A percentile compares a stretch with the other conserved stretches of the same genome.
Conservation (phyloP, 2,888 invertebrate genomes). For the Rhopalosiphum nymphaeae region DNA sequence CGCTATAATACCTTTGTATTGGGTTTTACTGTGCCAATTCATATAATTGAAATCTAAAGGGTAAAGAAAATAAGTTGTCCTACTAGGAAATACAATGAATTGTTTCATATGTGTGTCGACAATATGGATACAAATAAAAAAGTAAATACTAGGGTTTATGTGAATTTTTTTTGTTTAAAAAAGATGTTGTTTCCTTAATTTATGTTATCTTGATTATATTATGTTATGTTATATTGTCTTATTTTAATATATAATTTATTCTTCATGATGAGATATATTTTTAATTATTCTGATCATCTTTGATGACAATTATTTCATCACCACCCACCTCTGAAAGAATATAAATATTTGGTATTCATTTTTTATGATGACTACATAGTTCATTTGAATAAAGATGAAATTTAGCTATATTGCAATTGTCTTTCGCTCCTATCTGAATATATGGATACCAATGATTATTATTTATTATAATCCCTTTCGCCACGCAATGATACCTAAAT, state of each 20-base stretch:
- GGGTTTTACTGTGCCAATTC: slow-evolving; percentile 21
- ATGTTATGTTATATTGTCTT: too few species aligned
- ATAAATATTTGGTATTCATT: too few species aligned
- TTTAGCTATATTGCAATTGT: too few species aligned
- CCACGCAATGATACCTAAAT: slow-evolving; percentile 18
- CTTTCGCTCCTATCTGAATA: too few species aligned
- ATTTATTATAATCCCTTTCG: neutral
- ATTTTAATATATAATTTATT: neutral
- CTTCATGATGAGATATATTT: slow-evolving; percentile 46
- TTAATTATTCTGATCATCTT: neutral
- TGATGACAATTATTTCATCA: neutral
- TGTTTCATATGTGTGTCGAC: slow-evolving; percentile 15
- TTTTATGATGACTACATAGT: too few species aligned
- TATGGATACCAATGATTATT: too few species aligned
- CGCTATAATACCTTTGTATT: slow-evolving; percentile 6
- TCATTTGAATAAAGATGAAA: too few species aligned
- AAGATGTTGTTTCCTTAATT: too few species aligned
- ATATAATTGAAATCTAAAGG: neutral
- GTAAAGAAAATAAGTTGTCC: neutral
- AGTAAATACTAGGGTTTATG: too few species aligned
- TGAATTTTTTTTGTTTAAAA: too few species aligned
- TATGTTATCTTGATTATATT: too few species aligned
- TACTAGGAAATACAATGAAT: slow-evolving; percentile 25
- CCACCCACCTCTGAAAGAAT: too few species aligned
- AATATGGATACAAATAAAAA: slow-evolving; percentile 15